phyloP scores from a whole-genome alignment of 2,113 vertebrate genomes.

The Equus quagga region DNA sequence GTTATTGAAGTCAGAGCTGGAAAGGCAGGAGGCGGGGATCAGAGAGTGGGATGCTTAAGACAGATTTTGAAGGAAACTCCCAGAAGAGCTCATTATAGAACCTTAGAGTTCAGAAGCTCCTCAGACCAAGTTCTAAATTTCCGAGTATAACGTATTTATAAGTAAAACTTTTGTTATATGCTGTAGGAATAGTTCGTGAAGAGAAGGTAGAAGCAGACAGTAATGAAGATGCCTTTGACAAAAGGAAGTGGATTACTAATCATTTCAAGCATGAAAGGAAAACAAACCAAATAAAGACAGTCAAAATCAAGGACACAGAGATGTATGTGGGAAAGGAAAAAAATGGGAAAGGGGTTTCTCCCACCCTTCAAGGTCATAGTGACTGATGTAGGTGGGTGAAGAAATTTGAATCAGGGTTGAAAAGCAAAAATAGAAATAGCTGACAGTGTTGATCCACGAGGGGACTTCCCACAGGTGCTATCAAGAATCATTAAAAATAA shows the following conservation, averaged over 20 bases:
- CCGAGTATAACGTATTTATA: neutral
- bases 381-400: neutral
- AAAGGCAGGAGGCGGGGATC: neutral
- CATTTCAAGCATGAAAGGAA: slow-evolving; percentile 16
- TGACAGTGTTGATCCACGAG: neutral
- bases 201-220: neutral
- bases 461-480: neutral
- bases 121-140: neutral
- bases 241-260: neutral
- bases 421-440: neutral
- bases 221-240: neutral
- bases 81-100: neutral
- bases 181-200: neutral
- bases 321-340: neutral
- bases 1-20: neutral
- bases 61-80: neutral
- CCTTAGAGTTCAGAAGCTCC: neutral
- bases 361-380: neutral
- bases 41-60: neutral
- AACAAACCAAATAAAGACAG: neutral
- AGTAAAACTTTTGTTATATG: neutral
- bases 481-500: neutral
- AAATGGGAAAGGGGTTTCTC: neutral
- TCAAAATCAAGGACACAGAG: neutral
- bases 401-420: neutral